Base-by-base conservation (phyloP, 2,888 invertebrate genomes). In the Brachyopa scutellaris region DNA sequence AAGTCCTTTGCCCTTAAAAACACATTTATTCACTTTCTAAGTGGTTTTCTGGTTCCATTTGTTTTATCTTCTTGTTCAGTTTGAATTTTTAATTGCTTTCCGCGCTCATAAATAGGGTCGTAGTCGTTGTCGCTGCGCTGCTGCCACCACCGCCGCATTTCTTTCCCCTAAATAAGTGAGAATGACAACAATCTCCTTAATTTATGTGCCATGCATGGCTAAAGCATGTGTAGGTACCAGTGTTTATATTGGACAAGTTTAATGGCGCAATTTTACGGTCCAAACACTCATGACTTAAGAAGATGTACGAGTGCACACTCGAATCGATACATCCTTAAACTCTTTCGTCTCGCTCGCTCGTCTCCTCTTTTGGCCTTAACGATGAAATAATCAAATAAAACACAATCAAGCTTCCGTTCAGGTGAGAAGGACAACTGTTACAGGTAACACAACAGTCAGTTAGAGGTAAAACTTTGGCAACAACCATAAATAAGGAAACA, bases 401-500 rank as follows among this genome's bases (percentile, higher is more conserved):
- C 67, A 45, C 62, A 36, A 53, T 38, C 19, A 51, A 33, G 61
- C 49, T 29, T 66, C 29, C 15, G 19, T n/a, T 40, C 38, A 26
- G 33, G 69, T 45, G 38, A 36, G 3, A 42, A 26, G 55, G 33
- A 42, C 40, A 53, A 11, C 38, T 47, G 33, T 38, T 38, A 33
- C 72, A 62, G 42, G 53, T 45, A 19, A n/a, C n/a, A n/a, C n/a
- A n/a, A n/a, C n/a, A n/a, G n/a, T n/a, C n/a, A n/a, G 13, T 8
- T 2, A 26, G 21, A 23, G 31, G 8, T 29, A 45, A 36, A 62
- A 62, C 40, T 69, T 67, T 33, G 29, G 57, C 51, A 62, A 62
- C 45, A n/a, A 66, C 13, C 31, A 82, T 82, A 82, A 82, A 82
- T 82, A 82, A 77, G 57, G 29, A 64, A 53, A 66, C 59, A 77